phyloP scores from a whole-genome alignment of 1,140 invertebrate genomes.

The Drosophila persimilis region DNA sequence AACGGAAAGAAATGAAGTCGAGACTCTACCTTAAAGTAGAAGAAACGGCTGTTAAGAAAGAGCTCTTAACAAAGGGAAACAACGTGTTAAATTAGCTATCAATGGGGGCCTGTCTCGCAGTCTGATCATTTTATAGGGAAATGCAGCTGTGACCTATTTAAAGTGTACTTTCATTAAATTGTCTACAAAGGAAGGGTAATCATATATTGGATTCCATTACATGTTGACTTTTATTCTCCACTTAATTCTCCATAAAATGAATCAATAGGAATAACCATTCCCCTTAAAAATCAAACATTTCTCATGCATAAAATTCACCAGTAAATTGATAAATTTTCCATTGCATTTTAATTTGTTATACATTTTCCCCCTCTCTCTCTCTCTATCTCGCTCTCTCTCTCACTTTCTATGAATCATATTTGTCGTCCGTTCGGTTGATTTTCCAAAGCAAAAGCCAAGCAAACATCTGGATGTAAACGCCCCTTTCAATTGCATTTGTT shows the following conservation, averaged over 20 bases:
- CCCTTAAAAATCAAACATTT: too few species aligned
- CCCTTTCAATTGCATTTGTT: constrained; percentile 31
- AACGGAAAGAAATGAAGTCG: not conserved
- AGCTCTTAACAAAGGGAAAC: not conserved
- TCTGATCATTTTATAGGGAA: too few species aligned
- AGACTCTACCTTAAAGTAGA: not conserved
- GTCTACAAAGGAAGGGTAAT: too few species aligned
- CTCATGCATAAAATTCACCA: not conserved
- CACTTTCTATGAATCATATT: constrained; percentile 24
- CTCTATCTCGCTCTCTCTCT: too few species aligned
- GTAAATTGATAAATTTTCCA: constrained; percentile 25
- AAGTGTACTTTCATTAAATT: too few species aligned
- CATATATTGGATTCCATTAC: too few species aligned
- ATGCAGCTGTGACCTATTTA: too few species aligned
- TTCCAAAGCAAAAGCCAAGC: constrained; percentile 1
- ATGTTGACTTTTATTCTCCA: too few species aligned
- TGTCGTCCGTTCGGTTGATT: constrained; percentile 4
- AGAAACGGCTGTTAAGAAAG: not conserved
- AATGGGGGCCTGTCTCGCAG: too few species aligned
- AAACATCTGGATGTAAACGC: constrained; percentile 49
- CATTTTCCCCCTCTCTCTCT: not conserved
- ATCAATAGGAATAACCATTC: too few species aligned
- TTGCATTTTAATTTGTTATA: constrained; percentile 31
- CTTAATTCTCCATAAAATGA: too few species aligned
- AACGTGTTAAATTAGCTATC: too few species aligned